A percentile compares a stretch with the other conserved stretches of the same genome.
Conservation (phyloP, 2,113 vertebrate species). For the Stigmatopora argus region DNA sequence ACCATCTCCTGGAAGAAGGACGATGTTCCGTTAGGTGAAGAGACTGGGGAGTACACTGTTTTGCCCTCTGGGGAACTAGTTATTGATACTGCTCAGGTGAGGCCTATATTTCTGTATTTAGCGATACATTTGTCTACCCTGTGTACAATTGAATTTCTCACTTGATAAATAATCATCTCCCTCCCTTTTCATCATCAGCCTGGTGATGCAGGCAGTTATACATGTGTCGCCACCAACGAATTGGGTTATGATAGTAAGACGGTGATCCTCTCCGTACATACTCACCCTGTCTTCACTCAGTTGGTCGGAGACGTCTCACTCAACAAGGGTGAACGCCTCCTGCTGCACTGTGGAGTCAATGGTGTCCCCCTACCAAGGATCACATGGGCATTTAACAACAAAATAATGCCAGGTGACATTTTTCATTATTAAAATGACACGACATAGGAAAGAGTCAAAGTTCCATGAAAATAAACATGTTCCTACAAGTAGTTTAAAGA, state of each 20-base stretch:
- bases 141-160: neutral
- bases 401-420: slow-evolving; percentile 81
- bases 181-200: slow-evolving; percentile 59
- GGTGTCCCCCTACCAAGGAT: slow-evolving; percentile 83
- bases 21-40: slow-evolving; percentile 62
- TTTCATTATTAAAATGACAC: neutral
- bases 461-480: neutral
- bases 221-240: slow-evolving; percentile 79
- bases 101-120: slow-evolving; percentile 7
- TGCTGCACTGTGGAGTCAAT: slow-evolving; percentile 77
- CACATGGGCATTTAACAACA: slow-evolving; percentile 91
- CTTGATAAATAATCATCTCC: neutral
- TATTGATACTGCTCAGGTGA: slow-evolving; percentile 80
- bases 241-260: slow-evolving; percentile 79
- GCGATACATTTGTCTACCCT: neutral
- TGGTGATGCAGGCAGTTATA: slow-evolving; percentile 84
- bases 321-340: slow-evolving; percentile 86
- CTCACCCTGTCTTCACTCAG: slow-evolving; percentile 83
- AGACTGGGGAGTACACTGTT: slow-evolving; percentile 71
- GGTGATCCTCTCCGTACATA: slow-evolving; percentile 72
- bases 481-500: neutral
- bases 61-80: slow-evolving; percentile 81
- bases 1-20: slow-evolving; percentile 80
- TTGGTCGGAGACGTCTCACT: slow-evolving; percentile 81
- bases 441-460: neutral